phyloP scores from a whole-genome alignment of 2,888 invertebrate species.

The Melinaea marsaeus region DNA sequence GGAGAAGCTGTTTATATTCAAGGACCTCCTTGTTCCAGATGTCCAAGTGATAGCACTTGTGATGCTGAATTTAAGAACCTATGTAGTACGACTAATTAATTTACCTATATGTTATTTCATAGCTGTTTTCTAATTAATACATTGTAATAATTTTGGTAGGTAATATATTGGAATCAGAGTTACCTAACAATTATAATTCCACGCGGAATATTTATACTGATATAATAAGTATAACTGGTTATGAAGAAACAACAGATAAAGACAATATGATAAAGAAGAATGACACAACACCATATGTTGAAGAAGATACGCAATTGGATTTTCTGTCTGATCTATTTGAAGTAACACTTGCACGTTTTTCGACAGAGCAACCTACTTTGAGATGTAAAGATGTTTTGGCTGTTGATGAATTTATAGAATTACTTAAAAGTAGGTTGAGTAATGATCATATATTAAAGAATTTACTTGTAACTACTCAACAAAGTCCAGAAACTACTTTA shows the following conservation, averaged over 20 bases:
- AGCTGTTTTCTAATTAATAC: neutral
- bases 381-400: conserved; percentile 53
- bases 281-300: conserved; percentile 20
- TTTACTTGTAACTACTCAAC: conserved; percentile 45
- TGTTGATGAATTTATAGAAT: conserved; percentile 60
- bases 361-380: conserved; percentile 36
- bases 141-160: too few relatives aligned
- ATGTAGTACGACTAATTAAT: conserved; percentile 47
- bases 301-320: conserved; percentile 48
- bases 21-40: conserved; percentile 56
- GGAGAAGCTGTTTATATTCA: conserved; percentile 50
- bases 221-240: neutral
- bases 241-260: neutral
- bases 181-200: too few relatives aligned
- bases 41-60: conserved; percentile 44
- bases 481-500: conserved; percentile 41
- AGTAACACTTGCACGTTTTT: conserved; percentile 40
- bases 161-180: too few relatives aligned
- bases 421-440: conserved; percentile 60
- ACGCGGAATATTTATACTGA: too few relatives aligned
- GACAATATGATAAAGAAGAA: neutral
- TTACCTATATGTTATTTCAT: neutral
- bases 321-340: conserved; percentile 55
- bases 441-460: conserved; percentile 59
- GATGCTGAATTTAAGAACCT: conserved; percentile 47